Percentiles rank a stretch among this genome's conserved stretches.
Evolutionary conservation across 2,888 invertebrate genomes (phyloP).

Genomic region (Caenorhabditis sp.): DNA sequence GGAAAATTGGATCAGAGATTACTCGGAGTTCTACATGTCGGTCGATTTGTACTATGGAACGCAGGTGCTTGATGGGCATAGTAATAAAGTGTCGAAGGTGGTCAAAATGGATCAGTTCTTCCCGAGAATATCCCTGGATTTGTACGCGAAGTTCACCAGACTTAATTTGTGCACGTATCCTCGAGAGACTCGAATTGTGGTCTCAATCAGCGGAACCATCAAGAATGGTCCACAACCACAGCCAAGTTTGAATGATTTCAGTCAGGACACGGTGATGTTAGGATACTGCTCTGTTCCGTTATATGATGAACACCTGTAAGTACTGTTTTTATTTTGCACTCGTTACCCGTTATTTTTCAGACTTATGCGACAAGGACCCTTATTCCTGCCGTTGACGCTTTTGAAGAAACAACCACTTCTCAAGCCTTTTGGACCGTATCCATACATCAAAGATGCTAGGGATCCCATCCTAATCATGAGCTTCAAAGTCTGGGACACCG

Average conservation of each 20-base stretch:
- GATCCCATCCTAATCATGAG: constrained; percentile 73
- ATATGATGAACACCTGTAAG: constrained; percentile 72
- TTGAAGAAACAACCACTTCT: constrained; percentile 60
- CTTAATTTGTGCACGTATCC: constrained; percentile 57
- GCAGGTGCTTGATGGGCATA: constrained; percentile 59
- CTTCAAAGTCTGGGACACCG: constrained; percentile 67
- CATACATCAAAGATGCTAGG: constrained; percentile 64
- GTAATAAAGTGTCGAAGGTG: constrained; percentile 43
- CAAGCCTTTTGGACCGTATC: constrained; percentile 75
- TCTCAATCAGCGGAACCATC: constrained; percentile 49
- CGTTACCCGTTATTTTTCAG: constrained; percentile 12
- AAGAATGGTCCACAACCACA: constrained; percentile 7
- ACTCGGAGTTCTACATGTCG: constrained; percentile 66
- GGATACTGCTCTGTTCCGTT: constrained; percentile 73
- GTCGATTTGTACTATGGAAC: constrained; percentile 72
- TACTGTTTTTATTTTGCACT: neutral
- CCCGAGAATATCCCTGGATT: constrained; percentile 64
- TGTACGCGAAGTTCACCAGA: constrained; percentile 67
- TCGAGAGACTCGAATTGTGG: constrained; percentile 62
- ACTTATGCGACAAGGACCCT: constrained; percentile 63
- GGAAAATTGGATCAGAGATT: constrained; percentile 67
- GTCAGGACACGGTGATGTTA: constrained; percentile 50
- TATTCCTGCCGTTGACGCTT: constrained; percentile 60
- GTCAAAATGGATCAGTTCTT: constrained; percentile 61
- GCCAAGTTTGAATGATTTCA: neutral